These are phyloP conservation scores for Ophion ventricosus DNA, from an alignment of 2,888 invertebrate genomes.

Conservation along the genomic window DNA sequence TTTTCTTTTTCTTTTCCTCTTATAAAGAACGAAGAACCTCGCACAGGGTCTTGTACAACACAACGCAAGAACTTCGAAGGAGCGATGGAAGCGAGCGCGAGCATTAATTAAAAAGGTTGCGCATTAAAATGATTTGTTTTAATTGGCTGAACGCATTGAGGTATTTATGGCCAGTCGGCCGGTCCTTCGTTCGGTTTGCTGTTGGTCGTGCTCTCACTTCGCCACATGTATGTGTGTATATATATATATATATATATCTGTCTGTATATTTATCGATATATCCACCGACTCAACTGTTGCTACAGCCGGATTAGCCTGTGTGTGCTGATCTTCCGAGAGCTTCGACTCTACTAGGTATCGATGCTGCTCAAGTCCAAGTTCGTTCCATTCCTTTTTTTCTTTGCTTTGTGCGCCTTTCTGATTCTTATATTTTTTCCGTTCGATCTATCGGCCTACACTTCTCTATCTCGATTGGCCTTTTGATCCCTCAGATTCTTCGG, in stretches of 20 bases:
- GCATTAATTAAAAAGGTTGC: constrained; percentile 84
- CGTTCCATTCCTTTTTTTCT: constrained; percentile 25
- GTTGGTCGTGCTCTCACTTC: constrained; percentile 75
- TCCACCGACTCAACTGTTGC: constrained; percentile 53
- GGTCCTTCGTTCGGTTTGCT: constrained; percentile 76
- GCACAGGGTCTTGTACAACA: constrained; percentile 58
- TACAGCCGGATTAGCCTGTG: constrained; percentile 26
- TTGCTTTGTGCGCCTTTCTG: constrained; percentile 34
- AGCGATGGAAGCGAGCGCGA: constrained; percentile 79
- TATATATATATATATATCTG: neutral
- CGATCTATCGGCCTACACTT: constrained; percentile 61
- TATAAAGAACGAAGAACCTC: constrained; percentile 47
- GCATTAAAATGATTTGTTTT: constrained; percentile 84
- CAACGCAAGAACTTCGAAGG: constrained; percentile 58
- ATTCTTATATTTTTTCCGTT: constrained; percentile 55
- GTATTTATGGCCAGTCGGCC: constrained; percentile 81
- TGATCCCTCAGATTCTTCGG: constrained; percentile 59
- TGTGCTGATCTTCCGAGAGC: constrained; percentile 43
- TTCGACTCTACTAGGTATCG: constrained; percentile 66
- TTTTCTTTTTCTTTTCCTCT: constrained; percentile 14
- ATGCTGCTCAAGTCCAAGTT: constrained; percentile 61
- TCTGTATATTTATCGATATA: constrained; percentile 60
- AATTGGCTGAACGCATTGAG: constrained; percentile 83
- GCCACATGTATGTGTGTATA: constrained; percentile 29
- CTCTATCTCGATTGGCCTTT: constrained; percentile 59